Base-by-base conservation (phyloP, 2,888 invertebrate species). In the Epirrita christyi region DNA sequence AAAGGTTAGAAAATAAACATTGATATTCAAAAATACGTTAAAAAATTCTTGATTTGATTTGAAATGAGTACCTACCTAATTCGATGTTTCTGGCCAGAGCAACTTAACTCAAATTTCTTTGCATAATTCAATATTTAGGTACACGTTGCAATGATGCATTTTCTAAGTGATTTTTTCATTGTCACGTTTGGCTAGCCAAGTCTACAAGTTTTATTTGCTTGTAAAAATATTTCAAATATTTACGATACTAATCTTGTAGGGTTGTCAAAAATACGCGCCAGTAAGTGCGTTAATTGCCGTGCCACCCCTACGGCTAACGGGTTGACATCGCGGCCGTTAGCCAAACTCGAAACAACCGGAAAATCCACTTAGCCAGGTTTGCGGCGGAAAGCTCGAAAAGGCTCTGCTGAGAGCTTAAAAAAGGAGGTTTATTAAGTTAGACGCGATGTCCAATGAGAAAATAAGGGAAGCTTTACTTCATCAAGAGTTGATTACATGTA, bases 341-440 rank as follows among this genome's bases (percentile, higher is more conserved):
- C 82, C 80, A 82, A 87, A 88, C 53, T 59, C 59, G 36, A 15
- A 53, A 67, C 73, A 75, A 88, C 87, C 88, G 86, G 86, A 85
- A 88, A 88, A 90, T 85, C 87, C 87, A 91, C 91, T 91, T 88
- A 91, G 83, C 78, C 68, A 70, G 68, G 71, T 71, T 70, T 72
- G 72, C 63, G 65, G 72, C 63, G 64, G 72, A 72, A 76, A 68
- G 66, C 41, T 40, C 41, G 63, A 64, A 71, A 80, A 78, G 77
- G 80, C 76, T 76, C 71, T 60, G 56, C 61, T 65, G 53, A 63
- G 46, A 66, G 64, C 63, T 73, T 71, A 66, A 71, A 75, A 71
- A 70, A 64, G 42, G 15, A 48, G 47, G 64, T 63, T 72, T 73
- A 72, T 73, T 73, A 68, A 72, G 73, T 69, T 66, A 70, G n/a